Evolutionary conservation across 1,140 invertebrate species (phyloP).

Genomic region (Caenorhabditis inopinata): DNA sequence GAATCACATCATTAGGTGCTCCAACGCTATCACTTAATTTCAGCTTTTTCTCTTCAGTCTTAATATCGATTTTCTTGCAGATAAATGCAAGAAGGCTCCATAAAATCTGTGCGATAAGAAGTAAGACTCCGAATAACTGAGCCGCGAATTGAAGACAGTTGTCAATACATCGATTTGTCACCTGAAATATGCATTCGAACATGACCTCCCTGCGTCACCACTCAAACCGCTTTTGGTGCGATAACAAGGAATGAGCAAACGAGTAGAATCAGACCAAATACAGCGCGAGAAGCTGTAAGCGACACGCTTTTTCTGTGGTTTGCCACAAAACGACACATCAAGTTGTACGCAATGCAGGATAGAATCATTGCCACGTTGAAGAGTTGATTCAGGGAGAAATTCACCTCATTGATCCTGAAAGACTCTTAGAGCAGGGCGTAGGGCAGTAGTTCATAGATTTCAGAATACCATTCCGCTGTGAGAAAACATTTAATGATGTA

Average conservation of each 20-base stretch:
- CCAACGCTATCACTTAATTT: not conserved
- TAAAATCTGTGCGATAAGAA: not conserved
- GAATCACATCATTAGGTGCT: not conserved
- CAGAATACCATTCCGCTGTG: not conserved
- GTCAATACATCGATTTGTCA: not conserved
- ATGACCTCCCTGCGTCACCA: too few species aligned
- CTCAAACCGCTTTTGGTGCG: not conserved
- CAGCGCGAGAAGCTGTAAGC: not conserved
- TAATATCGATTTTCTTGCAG: not conserved
- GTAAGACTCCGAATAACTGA: not conserved
- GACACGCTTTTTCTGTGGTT: not conserved
- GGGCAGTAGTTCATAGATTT: too few species aligned
- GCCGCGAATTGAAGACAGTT: slow-evolving; percentile 7
- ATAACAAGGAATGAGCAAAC: not conserved
- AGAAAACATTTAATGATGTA: not conserved
- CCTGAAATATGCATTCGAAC: not conserved
- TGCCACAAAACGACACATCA: not conserved
- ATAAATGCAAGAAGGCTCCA: not conserved
- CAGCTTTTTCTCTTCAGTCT: not conserved
- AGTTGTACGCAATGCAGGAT: not conserved
- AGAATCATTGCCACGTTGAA: slow-evolving; percentile 5
- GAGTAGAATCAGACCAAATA: not conserved
- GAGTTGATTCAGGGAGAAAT: not conserved
- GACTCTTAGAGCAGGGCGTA: too few species aligned
- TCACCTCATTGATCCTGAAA: not conserved